Evolutionary conservation across 2,888 invertebrate species (phyloP).

Genomic region (Eledona agricola): DNA sequence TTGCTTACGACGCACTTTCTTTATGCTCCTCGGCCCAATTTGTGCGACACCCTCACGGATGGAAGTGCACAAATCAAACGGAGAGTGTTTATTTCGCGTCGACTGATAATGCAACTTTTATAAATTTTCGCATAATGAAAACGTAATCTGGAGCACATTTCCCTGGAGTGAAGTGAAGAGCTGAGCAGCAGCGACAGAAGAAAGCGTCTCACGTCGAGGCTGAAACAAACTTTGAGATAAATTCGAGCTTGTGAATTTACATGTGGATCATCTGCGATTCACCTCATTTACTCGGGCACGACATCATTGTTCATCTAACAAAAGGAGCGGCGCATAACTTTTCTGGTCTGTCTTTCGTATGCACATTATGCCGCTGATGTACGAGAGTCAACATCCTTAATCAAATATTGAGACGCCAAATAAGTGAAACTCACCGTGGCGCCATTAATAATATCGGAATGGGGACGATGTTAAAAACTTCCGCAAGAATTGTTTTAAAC

Average conservation of each 20-base stretch:
- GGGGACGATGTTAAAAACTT: too few species aligned
- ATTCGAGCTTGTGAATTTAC: constrained; percentile 12
- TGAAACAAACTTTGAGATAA: constrained; percentile 9
- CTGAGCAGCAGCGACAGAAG: constrained; percentile 7
- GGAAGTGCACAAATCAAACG: background rate
- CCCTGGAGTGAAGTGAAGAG: constrained; percentile 22
- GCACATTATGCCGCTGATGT: too few species aligned
- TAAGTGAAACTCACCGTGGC: too few species aligned
- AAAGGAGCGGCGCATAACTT: constrained; percentile 8
- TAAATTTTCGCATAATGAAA: constrained; percentile 30
- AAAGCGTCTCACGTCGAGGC: constrained; percentile 10
- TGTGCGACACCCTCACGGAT: too few species aligned
- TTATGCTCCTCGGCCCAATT: too few species aligned
- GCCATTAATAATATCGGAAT: too few species aligned
- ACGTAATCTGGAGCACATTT: constrained; percentile 25
- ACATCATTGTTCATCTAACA: too few species aligned
- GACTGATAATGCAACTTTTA: constrained; percentile 22
- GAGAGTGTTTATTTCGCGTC: constrained; percentile 5
- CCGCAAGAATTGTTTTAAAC: constrained; percentile 18
- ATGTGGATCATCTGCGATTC: constrained; percentile 16
- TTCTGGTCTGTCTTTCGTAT: constrained; percentile 1
- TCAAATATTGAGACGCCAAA: too few species aligned
- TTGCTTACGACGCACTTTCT: constrained; percentile 49
- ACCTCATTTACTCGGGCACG: constrained; percentile 4
- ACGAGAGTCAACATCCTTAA: too few species aligned